These are phyloP conservation scores for Protobothrops mucrosquamatus DNA, from an alignment of 2,113 vertebrate species.

Conservation along the genomic window DNA sequence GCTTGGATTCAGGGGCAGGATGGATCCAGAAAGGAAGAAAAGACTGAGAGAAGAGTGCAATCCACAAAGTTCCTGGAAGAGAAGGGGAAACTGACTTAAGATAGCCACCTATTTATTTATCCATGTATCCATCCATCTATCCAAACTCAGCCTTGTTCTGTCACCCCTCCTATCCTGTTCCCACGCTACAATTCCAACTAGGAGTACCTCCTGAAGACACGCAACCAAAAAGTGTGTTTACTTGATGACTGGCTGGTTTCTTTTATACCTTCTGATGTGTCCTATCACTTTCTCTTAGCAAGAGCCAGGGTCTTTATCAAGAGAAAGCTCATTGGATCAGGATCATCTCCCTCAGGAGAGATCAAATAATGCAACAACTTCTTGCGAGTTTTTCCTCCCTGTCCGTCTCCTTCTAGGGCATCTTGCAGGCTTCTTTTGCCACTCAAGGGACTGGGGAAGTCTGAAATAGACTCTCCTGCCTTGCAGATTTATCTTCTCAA, in stretches of 20 bases:
- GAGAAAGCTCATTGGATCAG: slow-evolving; percentile 8
- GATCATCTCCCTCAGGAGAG: slow-evolving; percentile 20
- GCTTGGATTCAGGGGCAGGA: slow-evolving; percentile 21
- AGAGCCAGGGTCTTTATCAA: accelerated
- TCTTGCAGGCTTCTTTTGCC: background rate
- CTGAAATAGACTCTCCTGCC: background rate
- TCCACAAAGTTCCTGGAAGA: background rate
- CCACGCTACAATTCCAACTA: background rate
- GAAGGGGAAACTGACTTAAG: background rate
- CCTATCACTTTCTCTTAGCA: accelerated
- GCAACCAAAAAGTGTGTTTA: background rate
- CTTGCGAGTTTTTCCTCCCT: slow-evolving; percentile 30
- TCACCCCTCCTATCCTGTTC: background rate
- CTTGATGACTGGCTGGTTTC: slow-evolving; percentile 13
- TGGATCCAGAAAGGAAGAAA: background rate
- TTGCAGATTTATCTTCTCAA: background rate
- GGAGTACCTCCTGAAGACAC: slow-evolving; percentile 7
- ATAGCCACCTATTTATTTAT: background rate
- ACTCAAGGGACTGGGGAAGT: background rate
- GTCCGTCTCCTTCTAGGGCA: slow-evolving; percentile 28
- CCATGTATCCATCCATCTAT: background rate
- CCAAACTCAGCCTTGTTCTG: too few species aligned
- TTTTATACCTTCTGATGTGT: slow-evolving; percentile 2
- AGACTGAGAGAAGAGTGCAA: slow-evolving; percentile 20
- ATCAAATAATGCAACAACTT: slow-evolving; percentile 26